Evolutionary conservation across 30 jellyfish, hydroid and myxozoan genomes (phyloP), one percentile per base, ranked within the genome.

Genomic region (Rhopilema esculentum): DNA sequence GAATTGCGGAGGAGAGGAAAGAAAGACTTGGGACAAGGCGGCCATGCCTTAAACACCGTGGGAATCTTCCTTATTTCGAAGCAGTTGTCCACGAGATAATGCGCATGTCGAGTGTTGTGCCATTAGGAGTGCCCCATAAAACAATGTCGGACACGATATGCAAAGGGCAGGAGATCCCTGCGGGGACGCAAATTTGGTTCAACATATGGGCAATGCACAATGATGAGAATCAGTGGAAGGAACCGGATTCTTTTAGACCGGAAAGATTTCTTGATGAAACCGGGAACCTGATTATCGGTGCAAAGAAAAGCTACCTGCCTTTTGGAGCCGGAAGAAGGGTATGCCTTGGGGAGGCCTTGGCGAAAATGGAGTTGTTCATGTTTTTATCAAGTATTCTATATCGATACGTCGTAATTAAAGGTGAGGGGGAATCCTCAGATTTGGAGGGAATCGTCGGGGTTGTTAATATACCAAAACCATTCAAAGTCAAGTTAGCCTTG

Each of bases 291-390:
- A 67, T 67, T 31, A 79, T 69, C 25, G 80, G 97, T 15, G 75
- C 68, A 26, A 90, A 92, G 32, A 73, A 76, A 26, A 69, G 97
- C 23, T 86, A 67, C 63, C 71, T 94, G 65, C 99, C 99, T 6
- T 94, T 94, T 61, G 91, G 97, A 9, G 97, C 99, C 15, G 99
- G 99, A 52, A 63, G 98, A 21, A 77, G 99, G 64, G 91, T 57
- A 4, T 94, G 99, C 69, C 70, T 94, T 32, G 99, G 99, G 0
- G 98, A 94, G 61, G 81, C 91, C 32, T 66, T 89, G 66, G 99
- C 84, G 15, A 32, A 66, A 40, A 73, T 33, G 84, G 84, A 73
- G 69, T 0, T 73, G 16, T 73, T 73, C 25, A 23, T 73, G 0
- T 73, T 73, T 31, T 31, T 73, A 17, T 73, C 84, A 31, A 73